Percentiles rank a stretch among this genome's conserved stretches.
Conservation (phyloP, 2,113 vertebrate species). For the Lepus europaeus region DNA sequence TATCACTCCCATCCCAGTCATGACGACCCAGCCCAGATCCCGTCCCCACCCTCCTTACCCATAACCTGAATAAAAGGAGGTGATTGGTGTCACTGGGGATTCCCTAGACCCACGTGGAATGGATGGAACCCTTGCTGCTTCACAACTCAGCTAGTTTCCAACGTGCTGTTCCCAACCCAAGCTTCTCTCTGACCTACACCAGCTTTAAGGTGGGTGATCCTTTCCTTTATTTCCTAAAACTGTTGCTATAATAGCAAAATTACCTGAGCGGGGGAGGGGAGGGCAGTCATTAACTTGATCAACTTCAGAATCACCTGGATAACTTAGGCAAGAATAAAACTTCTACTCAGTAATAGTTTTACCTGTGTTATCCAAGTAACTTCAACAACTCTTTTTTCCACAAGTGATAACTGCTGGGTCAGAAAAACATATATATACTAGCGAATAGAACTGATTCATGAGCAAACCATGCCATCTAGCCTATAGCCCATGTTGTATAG, state of each 20-base stretch:
- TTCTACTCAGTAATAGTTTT: neutral
- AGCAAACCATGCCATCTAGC: neutral
- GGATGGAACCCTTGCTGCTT: neutral
- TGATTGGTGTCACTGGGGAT: neutral
- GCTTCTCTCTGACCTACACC: neutral
- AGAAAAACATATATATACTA: neutral
- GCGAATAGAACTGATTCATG: constrained; percentile 3
- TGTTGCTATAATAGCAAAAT: neutral
- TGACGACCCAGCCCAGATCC: neutral
- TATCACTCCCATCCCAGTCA: neutral
- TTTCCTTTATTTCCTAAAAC: constrained; percentile 27
- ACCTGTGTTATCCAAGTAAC: neutral
- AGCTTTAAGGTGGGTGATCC: neutral
- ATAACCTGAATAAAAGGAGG: neutral
- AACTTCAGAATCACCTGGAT: neutral
- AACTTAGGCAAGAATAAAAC: constrained; percentile 34
- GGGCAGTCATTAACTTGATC: neutral
- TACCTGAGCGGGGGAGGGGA: neutral
- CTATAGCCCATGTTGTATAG: neutral
- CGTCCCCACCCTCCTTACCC: neutral
- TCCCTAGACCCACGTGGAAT: neutral
- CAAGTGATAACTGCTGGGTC: constrained; percentile 10
- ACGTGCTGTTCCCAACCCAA: neutral
- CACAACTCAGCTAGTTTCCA: neutral
- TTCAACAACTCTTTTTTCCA: neutral